These are phyloP conservation scores for Vulpes lagopus DNA, from an alignment of 2,113 vertebrate genomes.

Conservation along the genomic window DNA sequence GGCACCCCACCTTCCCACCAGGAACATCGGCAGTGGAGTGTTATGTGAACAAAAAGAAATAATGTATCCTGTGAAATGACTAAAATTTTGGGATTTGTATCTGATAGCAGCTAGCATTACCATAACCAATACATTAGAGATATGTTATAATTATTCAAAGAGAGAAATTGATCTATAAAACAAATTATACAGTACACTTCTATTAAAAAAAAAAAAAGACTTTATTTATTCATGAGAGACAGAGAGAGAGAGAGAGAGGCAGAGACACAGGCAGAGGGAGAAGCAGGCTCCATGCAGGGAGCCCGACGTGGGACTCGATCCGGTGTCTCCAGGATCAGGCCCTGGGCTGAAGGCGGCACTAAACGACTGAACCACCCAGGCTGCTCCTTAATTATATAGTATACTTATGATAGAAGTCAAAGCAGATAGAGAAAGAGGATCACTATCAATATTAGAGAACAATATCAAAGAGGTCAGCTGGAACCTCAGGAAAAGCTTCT, in stretches of 20 bases:
- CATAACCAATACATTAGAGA: not conserved
- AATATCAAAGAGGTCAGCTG: not conserved
- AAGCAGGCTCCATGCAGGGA: too few relatives aligned
- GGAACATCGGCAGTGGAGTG: not conserved
- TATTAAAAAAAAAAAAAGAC: too few relatives aligned
- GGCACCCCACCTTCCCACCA: not conserved
- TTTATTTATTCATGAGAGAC: too few relatives aligned
- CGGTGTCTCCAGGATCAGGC: too few relatives aligned
- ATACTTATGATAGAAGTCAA: not conserved
- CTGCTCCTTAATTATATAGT: too few relatives aligned
- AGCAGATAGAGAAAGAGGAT: not conserved
- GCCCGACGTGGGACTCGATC: too few relatives aligned
- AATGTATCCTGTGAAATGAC: not conserved
- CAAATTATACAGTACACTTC: not conserved
- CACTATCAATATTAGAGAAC: not conserved
- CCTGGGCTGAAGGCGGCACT: too few relatives aligned
- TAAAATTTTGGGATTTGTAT: not conserved
- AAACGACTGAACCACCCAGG: too few relatives aligned
- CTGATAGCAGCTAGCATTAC: not conserved
- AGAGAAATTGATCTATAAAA: constrained; percentile 14
- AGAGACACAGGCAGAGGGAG: too few relatives aligned
- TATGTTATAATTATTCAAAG: constrained; percentile 21
- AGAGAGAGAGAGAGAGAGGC: too few relatives aligned
- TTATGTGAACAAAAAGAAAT: not conserved
- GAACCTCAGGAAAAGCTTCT: not conserved